These are phyloP conservation scores for Masnerella sp. DNA, from an alignment of 2,888 invertebrate genomes.

Conservation along the genomic window DNA sequence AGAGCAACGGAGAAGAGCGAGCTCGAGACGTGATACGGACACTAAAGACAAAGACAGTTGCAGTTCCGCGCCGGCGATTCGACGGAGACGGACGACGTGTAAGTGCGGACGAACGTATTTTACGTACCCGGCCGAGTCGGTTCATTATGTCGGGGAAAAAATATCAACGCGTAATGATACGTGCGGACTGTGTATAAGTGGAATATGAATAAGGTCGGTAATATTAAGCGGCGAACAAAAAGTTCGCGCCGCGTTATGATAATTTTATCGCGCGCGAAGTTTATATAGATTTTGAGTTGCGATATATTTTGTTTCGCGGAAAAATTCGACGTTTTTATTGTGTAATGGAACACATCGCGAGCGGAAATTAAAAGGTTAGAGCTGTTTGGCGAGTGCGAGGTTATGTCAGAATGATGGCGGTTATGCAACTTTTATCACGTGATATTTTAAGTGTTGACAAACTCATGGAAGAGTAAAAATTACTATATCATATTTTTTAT, in stretches of 20 bases:
- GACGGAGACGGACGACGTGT: neutral
- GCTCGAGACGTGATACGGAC: conserved; percentile 44
- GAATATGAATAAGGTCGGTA: conserved; percentile 47
- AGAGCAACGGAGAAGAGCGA: conserved; percentile 53
- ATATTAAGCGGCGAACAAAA: conserved; percentile 29
- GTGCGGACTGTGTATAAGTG: conserved; percentile 31
- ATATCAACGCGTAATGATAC: conserved; percentile 55
- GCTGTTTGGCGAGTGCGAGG: too few relatives aligned
- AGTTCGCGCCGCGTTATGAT: conserved; percentile 1
- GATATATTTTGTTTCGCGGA: too few relatives aligned
- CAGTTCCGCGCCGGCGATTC: conserved; percentile 36
- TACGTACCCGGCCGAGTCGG: conserved; percentile 44
- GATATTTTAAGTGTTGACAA: too few relatives aligned
- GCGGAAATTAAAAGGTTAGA: too few relatives aligned
- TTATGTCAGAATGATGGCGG: too few relatives aligned
- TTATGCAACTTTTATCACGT: too few relatives aligned
- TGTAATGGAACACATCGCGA: too few relatives aligned
- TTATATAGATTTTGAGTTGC: too few relatives aligned
- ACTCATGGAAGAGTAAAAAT: too few relatives aligned
- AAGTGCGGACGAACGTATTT: conserved; percentile 50
- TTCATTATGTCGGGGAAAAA: conserved; percentile 45
- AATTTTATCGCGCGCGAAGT: too few relatives aligned
- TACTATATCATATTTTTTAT: too few relatives aligned
- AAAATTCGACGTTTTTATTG: too few relatives aligned
- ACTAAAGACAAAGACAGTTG: conserved; percentile 40